phyloP scores from a whole-genome alignment of 2,113 vertebrate species.

The Shinisaurus crocodilurus region DNA sequence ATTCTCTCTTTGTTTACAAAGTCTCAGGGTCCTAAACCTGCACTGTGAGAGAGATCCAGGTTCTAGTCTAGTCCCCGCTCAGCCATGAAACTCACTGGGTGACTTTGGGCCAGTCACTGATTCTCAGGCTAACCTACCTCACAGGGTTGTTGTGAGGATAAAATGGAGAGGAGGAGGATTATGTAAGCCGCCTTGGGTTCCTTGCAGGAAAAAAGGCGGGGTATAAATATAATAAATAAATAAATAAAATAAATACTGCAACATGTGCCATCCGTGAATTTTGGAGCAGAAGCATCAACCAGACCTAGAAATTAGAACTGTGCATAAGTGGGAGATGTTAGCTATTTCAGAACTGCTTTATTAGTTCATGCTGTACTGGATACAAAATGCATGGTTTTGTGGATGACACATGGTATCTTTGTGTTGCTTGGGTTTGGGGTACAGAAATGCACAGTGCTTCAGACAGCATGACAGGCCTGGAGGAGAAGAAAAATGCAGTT shows the following conservation, averaged over 20 bases:
- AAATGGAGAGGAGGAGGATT: no score
- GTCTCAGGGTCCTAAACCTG: background rate
- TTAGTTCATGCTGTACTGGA: background rate
- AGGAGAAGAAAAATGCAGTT: background rate
- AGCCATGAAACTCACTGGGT: no score
- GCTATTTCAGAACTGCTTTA: background rate
- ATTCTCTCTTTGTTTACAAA: background rate
- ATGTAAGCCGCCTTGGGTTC: no score
- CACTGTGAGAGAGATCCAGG: background rate
- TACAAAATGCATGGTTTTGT: background rate
- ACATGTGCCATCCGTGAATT: background rate
- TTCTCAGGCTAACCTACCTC: no score
- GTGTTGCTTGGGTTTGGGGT: background rate
- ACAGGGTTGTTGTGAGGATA: no score
- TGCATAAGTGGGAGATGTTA: background rate
- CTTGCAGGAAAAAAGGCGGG: no score
- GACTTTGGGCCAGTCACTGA: no score
- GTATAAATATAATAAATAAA: no score
- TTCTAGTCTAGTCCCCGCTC: no score
- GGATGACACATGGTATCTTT: background rate
- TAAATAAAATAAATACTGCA: background rate
- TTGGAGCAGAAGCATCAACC: background rate
- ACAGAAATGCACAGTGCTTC: background rate
- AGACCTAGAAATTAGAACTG: background rate
- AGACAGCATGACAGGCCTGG: background rate